Evolutionary conservation across 2,113 vertebrate genomes (phyloP).

Genomic region (Odocoileus virginianus): DNA sequence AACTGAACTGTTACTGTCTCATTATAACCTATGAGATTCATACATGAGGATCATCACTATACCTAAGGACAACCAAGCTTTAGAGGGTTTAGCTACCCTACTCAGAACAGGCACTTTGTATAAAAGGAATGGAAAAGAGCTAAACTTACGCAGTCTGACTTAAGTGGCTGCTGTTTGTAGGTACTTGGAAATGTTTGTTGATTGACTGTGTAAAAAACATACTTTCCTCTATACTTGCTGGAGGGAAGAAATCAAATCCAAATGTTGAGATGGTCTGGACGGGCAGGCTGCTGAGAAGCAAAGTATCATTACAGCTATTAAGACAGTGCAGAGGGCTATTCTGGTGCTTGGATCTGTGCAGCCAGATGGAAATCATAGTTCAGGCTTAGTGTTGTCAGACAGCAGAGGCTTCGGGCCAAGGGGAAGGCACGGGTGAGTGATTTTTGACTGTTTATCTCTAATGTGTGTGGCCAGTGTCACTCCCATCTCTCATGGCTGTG

Average conservation of each 20-base stretch:
- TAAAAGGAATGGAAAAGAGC: not conserved
- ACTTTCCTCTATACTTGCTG: not conserved
- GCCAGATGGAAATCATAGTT: constrained; percentile 73
- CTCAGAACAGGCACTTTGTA: not conserved
- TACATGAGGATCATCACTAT: not conserved
- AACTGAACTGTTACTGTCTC: not conserved
- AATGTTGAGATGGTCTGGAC: not conserved
- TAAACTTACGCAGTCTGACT: not conserved
- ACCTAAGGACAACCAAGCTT: not conserved
- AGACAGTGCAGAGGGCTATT: constrained; percentile 59
- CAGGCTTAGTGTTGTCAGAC: constrained; percentile 68
- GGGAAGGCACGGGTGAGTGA: constrained; percentile 65
- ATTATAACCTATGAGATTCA: not conserved
- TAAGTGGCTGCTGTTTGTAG: not conserved
- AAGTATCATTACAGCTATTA: constrained; percentile 48
- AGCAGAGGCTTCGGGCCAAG: constrained; percentile 65
- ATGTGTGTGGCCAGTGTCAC: constrained; percentile 75
- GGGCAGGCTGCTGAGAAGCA: constrained; percentile 3
- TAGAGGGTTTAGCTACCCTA: not conserved
- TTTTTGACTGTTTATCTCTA: constrained; percentile 72
- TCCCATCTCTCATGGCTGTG: constrained; percentile 71
- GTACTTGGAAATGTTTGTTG: not conserved
- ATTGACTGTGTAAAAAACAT: not conserved
- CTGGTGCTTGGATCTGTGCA: constrained; percentile 53
- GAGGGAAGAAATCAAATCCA: constrained; percentile 33